Evolutionary conservation across 2,797 vertebrate species (phyloP).

Genomic region (Poecilia gillii): DNA sequence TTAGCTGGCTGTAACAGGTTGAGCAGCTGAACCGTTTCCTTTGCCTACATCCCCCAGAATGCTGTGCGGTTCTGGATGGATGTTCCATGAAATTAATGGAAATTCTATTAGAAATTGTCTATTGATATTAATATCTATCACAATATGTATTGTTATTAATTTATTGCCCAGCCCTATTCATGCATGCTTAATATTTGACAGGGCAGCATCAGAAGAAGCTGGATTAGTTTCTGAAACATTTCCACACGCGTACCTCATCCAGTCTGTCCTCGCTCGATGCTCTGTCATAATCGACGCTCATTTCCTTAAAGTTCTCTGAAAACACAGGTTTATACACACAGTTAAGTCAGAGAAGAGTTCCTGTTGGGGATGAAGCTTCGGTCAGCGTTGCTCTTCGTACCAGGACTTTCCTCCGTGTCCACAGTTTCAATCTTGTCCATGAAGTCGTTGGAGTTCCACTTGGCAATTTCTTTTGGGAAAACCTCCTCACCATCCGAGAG

Average conservation of each 20-base stretch:
- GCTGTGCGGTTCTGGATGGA: too few relatives aligned
- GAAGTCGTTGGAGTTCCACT: conserved; percentile 95
- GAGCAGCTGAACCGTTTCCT: too few relatives aligned
- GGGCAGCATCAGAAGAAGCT: conserved; percentile 23
- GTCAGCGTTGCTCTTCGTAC: conserved; percentile 69
- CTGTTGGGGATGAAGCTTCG: background rate
- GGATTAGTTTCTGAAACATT: conserved; percentile 9
- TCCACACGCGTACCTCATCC: conserved; percentile 83
- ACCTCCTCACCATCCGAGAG: conserved; percentile 89
- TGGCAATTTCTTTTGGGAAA: conserved; percentile 92
- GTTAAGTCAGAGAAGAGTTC: background rate
- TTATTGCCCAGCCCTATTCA: background rate
- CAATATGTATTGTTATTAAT: too few relatives aligned
- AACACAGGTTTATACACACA: conserved; percentile 43
- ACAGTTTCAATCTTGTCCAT: conserved; percentile 93
- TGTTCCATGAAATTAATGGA: too few relatives aligned
- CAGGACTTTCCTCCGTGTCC: conserved; percentile 85
- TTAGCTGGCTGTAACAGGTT: too few relatives aligned
- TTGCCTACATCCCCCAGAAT: too few relatives aligned
- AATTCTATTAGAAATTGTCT: too few relatives aligned
- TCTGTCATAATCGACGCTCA: conserved; percentile 83
- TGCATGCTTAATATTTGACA: conserved; percentile 19
- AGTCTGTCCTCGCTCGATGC: conserved; percentile 87
- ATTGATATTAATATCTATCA: too few relatives aligned
- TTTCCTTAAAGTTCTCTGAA: conserved; percentile 87